Percentiles rank a stretch among this genome's conserved stretches.
Conservation (phyloP, 2,113 vertebrate genomes). For the Brachyistius frenatus region DNA sequence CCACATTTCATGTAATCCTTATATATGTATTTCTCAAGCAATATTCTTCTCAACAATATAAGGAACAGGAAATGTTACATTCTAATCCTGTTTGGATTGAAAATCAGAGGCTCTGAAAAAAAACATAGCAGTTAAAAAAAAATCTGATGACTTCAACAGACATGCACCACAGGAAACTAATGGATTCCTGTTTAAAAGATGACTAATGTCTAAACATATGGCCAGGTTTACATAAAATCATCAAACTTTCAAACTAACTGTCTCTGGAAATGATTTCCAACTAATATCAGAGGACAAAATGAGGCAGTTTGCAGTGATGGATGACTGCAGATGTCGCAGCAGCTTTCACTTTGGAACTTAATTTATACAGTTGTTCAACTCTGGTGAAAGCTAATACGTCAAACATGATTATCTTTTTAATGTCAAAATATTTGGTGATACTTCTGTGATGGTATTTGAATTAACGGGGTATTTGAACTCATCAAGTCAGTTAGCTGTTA, state of each 20-base stretch:
- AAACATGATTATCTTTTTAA: neutral
- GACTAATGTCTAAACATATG: neutral
- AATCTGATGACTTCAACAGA: neutral
- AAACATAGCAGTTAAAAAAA: neutral
- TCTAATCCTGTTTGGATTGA: too few relatives aligned
- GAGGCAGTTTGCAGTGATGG: slow-evolving; percentile 7
- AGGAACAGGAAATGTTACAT: too few relatives aligned
- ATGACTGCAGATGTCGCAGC: slow-evolving; percentile 26
- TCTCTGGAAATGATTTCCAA: neutral
- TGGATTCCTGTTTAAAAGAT: neutral
- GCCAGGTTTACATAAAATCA: neutral
- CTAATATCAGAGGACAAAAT: neutral
- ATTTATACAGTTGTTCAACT: slow-evolving; percentile 8
- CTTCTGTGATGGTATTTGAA: neutral
- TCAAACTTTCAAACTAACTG: slow-evolving; percentile 5
- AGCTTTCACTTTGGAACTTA: slow-evolving; percentile 1
- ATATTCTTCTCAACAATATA: too few relatives aligned
- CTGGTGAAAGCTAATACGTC: neutral
- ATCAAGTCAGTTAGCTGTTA: neutral
- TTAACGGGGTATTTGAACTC: neutral
- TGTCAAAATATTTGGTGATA: slow-evolving; percentile 9
- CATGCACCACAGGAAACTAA: neutral
- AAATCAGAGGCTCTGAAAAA: too few relatives aligned
- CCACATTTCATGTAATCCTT: too few relatives aligned
- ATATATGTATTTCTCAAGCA: too few relatives aligned